Evolutionary conservation across 2,113 vertebrate species (phyloP).

Genomic region (Syngnathus scovelli): DNA sequence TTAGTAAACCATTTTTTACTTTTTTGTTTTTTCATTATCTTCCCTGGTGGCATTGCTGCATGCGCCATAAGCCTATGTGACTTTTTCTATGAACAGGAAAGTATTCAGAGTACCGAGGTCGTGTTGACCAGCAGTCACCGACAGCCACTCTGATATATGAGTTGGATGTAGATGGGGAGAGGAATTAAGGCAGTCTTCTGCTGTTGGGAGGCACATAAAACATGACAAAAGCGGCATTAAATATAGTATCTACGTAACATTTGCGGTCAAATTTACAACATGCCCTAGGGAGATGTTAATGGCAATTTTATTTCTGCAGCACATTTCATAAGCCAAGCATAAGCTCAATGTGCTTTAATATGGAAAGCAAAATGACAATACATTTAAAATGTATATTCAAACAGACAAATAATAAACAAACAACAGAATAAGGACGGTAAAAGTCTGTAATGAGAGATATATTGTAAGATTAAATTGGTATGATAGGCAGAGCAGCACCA

Average conservation of each 20-base stretch:
- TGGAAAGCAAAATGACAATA: too few relatives aligned
- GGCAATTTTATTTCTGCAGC: too few relatives aligned
- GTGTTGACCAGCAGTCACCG: constrained; percentile 45
- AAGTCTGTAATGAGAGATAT: too few relatives aligned
- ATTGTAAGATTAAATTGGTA: too few relatives aligned
- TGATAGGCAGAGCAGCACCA: too few relatives aligned
- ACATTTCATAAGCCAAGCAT: too few relatives aligned
- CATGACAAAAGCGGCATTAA: constrained; percentile 48
- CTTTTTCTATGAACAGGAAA: constrained; percentile 22
- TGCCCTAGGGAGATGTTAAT: constrained; percentile 24
- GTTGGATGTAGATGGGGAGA: constrained; percentile 28
- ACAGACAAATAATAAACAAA: too few relatives aligned
- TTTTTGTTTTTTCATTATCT: not conserved
- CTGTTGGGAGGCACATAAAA: constrained; percentile 54
- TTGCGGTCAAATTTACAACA: constrained; percentile 64
- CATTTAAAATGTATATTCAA: too few relatives aligned
- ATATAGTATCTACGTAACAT: constrained; percentile 37
- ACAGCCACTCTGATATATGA: constrained; percentile 44
- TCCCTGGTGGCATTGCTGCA: constrained; percentile 1
- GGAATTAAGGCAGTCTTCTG: constrained; percentile 29
- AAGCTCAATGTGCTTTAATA: too few relatives aligned
- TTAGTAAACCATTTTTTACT: not conserved
- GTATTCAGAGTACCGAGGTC: constrained; percentile 34
- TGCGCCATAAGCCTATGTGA: constrained; percentile 30
- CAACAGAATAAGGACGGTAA: too few relatives aligned